Evolutionary conservation across 2,888 invertebrate species (phyloP).

Genomic region (Catocala sponsa): DNA sequence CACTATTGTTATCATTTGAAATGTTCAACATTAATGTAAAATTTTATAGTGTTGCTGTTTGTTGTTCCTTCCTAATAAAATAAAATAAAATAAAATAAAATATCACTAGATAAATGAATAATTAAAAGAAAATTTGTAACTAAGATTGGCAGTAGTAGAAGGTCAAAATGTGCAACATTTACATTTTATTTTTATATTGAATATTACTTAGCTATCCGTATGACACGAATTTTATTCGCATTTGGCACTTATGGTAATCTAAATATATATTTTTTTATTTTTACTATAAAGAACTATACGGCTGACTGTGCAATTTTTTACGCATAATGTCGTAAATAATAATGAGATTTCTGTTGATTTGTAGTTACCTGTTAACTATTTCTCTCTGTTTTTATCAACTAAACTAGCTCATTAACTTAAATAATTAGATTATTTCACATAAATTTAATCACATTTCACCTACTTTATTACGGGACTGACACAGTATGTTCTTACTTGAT

Average conservation of each 20-base stretch:
- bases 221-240: slow-evolving; percentile 13
- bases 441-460: slow-evolving; percentile 51
- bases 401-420: slow-evolving; percentile 62
- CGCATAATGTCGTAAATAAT: slow-evolving; percentile 4
- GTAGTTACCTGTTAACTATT: slow-evolving; percentile 46
- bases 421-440: slow-evolving; percentile 54
- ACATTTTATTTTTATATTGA: background rate
- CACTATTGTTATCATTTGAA: no score
- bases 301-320: slow-evolving; percentile 56
- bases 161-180: background rate
- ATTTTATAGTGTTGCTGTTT: no score
- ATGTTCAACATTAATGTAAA: no score
- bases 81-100: no score
- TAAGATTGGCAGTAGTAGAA: slow-evolving; percentile 1
- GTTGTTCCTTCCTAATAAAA: no score
- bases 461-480: slow-evolving; percentile 43
- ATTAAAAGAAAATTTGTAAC: background rate
- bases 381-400: slow-evolving; percentile 42
- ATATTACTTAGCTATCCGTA: background rate
- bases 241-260: slow-evolving; percentile 52
- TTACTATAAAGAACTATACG: slow-evolving; percentile 30
- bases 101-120: background rate
- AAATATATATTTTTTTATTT: slow-evolving; percentile 53
- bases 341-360: slow-evolving; percentile 12
- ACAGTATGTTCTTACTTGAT: slow-evolving; percentile 37